Evolutionary conservation across 2,797 vertebrate genomes (phyloP), one percentile per base, ranked within the genome.

Genomic region (Anisognathus igniventris): DNA sequence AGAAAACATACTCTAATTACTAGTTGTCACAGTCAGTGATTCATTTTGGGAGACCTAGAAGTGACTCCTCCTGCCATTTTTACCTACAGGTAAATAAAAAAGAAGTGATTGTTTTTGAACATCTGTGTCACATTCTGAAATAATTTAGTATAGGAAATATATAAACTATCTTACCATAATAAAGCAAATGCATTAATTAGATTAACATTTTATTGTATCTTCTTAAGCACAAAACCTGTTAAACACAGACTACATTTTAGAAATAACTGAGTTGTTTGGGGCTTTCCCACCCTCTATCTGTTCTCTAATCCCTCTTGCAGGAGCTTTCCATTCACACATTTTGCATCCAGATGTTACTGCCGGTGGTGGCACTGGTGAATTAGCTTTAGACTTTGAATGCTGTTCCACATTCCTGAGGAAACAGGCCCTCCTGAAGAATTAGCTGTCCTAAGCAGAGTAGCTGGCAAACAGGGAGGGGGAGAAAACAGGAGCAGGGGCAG

Each of bases 351-450:
- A 94, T 96, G 87, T 94, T 90, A 12, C 7, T 75, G 75, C 44
- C 78, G 44, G 19, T 68, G 77, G 81, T 80, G 53, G 56, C 88
- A 89, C 20, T 57, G 14, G 60, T 87, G 86, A 93, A 81, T 73
- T 72, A 93, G 62, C 51, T 37, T 8, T 30, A 72, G 47, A 80
- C 66, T 90, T 15, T 23, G 53, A 77, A 72, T 39, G 71, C 45
- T 23, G 8, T 82, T 80, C n/a, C 66, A 80, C 85, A 95, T 93
- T 96, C 94, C 94, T 78, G 92, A 91, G 92, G 89, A 96, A 95
- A 92, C 51, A 88, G 65, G 70, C 72, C 48, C 57, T 93, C 68
- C 89, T 81, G 70, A 78, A 86, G 87, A 93, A 95, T 93, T 66
- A 88, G 65, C 71, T 91, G 58, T 51, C 78, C 48, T 73, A 70